Evolutionary conservation across 1,140 invertebrate species (phyloP), one percentile per base, ranked within the genome.

Genomic region (Drosophila murphyi): DNA sequence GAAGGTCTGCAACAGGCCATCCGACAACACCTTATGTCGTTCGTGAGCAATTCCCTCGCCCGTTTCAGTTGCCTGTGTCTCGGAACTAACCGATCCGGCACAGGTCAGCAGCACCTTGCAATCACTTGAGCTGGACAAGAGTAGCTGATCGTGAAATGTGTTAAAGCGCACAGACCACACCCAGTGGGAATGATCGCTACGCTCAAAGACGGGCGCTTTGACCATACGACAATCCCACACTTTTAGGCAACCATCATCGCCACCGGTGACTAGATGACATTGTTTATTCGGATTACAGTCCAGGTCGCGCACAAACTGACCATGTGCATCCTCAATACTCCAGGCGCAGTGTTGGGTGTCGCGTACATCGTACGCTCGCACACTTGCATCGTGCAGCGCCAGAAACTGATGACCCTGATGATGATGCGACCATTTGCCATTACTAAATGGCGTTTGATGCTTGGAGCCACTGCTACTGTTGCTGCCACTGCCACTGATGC

Each of bases 211-310:
- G 2, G 98, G 96, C 82, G 96, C 95, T 32, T 93, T 94, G 1
- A 96, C 93, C 90, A 97, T 96, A 63, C 98, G 94, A 78, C 97
- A 96, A 92, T 99, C 98, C 98, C 98, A 99, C 80, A 99, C 98
- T 92, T 98, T 98, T 37, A 97, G 95, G 47, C 95, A 96, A 3
- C 98, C 98, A 93, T 99, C 98, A 92, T 99, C 98, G 2, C 98
- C 98, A 82, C 97, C 98, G 10, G 96, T 98, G 1, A 97, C 97
- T 67, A 99, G 80, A 90, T 97, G 96, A 91, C 98, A 99, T 82
- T 99, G 98, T 90, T 97, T 96, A 93, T 99, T 99, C 12, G 97
- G 97, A 94, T 99, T 99, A 89, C 98, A 99, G 93, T 99, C 98
- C 12, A 99, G 89, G 92, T 99, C 98, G 72, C 98, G 93, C 6